Evolutionary conservation across 2,113 vertebrate species (phyloP), one percentile per base, ranked within the genome.

Genomic region (Salvelinus sp.): DNA sequence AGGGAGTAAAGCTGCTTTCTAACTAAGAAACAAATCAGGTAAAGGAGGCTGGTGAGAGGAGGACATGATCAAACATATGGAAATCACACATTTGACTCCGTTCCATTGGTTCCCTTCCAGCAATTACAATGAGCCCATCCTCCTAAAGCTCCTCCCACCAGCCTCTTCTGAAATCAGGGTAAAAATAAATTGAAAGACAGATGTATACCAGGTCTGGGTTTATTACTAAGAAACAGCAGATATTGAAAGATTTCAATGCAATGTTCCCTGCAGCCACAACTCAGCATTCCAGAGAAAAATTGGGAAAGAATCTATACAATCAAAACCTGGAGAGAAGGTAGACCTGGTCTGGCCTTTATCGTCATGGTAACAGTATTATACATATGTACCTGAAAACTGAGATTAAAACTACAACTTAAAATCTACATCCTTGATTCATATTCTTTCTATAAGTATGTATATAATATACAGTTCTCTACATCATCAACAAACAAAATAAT

Each of bases 211-310:
- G 68, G 81, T 69, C 81, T 82, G 73, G 82, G 66, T 93, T 93
- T 91, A 93, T 93, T 90, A 79, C 85, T 91, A 90, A 82, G 77
- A 93, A 91, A 92, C 70, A 74, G 64, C 38, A 23, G 48, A 87
- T 83, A 82, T 74, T 90, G 44, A 85, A 90, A 84, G 66, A 78
- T 79, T 91, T 88, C 73, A 87, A 88, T 88, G 74, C 62, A 80
- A 79, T 48, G 58, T 66, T 83, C 75, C 64, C 80, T 76, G 75
- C 63, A 88, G 82, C 78, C 58, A 79, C 77, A 86, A 80, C 70
- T 63, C 83, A 81, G 75, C 82, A 86, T 79, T 85, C 70, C 71
- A 23, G 16, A 75, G 76, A 76, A 50, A 6, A 74, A 20, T 14
- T 48, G 38, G 9, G 38, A 44, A 12, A 54, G 70, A 60, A 74